These are phyloP conservation scores for Melipona quadrifasciata DNA, from an alignment of 1,140 invertebrate genomes.

Conservation along the genomic window DNA sequence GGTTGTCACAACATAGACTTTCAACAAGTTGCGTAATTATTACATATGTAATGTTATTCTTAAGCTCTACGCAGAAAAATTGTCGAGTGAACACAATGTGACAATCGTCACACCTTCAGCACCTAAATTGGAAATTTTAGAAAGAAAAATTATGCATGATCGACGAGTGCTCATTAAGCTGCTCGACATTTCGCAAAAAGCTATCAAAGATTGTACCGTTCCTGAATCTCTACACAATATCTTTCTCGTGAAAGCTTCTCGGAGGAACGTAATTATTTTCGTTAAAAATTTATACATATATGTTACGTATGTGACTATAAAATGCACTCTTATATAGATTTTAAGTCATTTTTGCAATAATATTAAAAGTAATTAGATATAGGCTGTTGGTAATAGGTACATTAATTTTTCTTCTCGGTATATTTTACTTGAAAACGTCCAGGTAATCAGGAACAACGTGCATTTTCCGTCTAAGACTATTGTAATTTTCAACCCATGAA, in stretches of 20 bases:
- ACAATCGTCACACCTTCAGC: slow-evolving; percentile 28
- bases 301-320: background rate
- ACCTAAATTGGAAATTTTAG: slow-evolving; percentile 31
- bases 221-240: slow-evolving; percentile 2
- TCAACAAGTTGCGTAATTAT: slow-evolving; percentile 44
- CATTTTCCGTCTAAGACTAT: slow-evolving; percentile 12
- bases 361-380: background rate
- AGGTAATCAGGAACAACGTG: slow-evolving; percentile 9
- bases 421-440: background rate
- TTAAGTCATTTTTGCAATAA: background rate
- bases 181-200: slow-evolving; percentile 35
- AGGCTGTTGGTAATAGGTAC: background rate
- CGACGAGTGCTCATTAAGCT: slow-evolving; percentile 8
- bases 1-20: slow-evolving; percentile 16
- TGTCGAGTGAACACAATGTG: slow-evolving; percentile 49
- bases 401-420: background rate
- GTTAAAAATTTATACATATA: background rate
- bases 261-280: background rate
- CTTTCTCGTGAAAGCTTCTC: background rate
- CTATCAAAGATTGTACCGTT: slow-evolving; percentile 14
- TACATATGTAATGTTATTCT: slow-evolving; percentile 37
- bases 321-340: background rate
- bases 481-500: slow-evolving; percentile 1
- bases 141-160: slow-evolving; percentile 33
- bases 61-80: slow-evolving; percentile 51